Conservation (phyloP, 2,113 vertebrate species). For the Morphnarchus princeps region DNA sequence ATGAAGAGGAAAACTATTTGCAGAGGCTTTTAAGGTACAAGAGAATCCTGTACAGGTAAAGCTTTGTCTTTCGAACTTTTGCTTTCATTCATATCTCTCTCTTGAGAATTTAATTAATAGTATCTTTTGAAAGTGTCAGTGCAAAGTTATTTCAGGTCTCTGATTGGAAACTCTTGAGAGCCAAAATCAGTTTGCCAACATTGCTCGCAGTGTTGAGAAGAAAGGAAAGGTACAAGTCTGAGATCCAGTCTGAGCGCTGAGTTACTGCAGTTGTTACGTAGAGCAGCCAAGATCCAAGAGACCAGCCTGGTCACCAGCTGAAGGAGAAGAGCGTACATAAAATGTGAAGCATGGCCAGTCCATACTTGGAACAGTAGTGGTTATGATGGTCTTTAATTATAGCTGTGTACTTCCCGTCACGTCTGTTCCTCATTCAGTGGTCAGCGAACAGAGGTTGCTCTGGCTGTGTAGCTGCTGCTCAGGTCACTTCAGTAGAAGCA, state of each 20-base stretch:
- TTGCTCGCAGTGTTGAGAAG: neutral
- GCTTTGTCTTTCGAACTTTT: neutral
- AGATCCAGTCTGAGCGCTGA: neutral
- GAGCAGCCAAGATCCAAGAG: neutral
- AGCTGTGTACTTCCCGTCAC: neutral
- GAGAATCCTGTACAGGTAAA: neutral
- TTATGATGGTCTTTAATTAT: neutral
- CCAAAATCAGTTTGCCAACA: neutral
- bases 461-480: neutral
- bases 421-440: neutral
- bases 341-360: neutral
- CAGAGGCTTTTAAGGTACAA: neutral
- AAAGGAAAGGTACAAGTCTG: neutral
- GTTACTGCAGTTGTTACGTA: neutral
- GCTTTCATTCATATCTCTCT: neutral
- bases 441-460: neutral
- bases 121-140: neutral
- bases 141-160: neutral
- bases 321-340: neutral
- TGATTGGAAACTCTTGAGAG: neutral
- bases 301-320: neutral
- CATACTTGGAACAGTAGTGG: neutral
- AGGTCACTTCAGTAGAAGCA: neutral
- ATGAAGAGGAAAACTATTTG: neutral
- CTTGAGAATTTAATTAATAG: neutral